Base-by-base conservation (phyloP, 2,113 vertebrate species). In the Hydrochoerus hydrochaeris region DNA sequence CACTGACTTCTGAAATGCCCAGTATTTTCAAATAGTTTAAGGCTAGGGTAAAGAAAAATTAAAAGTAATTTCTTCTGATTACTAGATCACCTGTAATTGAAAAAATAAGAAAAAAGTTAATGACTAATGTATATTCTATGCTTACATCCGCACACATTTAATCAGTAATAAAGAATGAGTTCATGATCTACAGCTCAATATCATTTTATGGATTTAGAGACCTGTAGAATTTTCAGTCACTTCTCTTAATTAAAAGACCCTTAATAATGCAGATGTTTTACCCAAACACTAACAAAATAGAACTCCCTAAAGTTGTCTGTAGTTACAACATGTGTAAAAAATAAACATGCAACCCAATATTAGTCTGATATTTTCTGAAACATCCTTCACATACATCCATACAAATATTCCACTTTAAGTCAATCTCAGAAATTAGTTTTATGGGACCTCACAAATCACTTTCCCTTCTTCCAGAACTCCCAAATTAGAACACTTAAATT, bases 231-330 rank as follows among this genome's bases (percentile, higher is more conserved):
- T 97, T 98, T 97, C 94, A 85, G 85, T 93, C 84, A 94, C 98
- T 97, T 91, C 91, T 97, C 92, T 97, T 97, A 97, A 98, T 97
- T 97, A 95, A 95, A 98, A 98, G 96, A 71, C 93, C 91, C 92
- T 97, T 95, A 94, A 97, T 97, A 97, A 97, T 85, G 92, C 96
- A 98, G 95, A 97, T 98, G 97, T 97, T 98, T 97, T 96, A 94
- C 75, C 65, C 91, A 84, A 98, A 97, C 86, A 93, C 88, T 49
- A 77, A 60, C 91, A 93, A 97, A 98, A 90, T 62, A 96, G 90
- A 98, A 96, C 0, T 17, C 54, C 80, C 62, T 73, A 22, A 22
- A 97, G 58, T 32, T 67, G 60, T 83, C 86, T 90, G 26, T 3
- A 46, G 28, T 41, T 86, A 78, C 1, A 7, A 44, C 14, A 54